Conservation (phyloP, 2,888 invertebrate species). For the Agonopterix heracliana region DNA sequence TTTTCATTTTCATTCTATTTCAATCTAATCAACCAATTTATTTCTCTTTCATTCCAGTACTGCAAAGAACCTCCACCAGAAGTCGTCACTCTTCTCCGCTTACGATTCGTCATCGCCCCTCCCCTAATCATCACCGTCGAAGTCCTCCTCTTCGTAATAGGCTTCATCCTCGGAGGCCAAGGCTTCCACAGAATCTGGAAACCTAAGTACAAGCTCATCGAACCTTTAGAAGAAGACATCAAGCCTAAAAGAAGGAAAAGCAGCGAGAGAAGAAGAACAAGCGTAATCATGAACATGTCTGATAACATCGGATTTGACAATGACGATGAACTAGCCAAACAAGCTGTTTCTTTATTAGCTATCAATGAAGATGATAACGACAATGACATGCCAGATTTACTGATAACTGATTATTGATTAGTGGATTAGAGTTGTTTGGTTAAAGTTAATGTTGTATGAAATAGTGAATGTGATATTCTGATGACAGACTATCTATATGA, state of each 20-base stretch:
- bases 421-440: not conserved
- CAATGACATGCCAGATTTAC: constrained; percentile 35
- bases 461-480: no score
- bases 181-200: constrained; percentile 48
- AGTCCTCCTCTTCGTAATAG: constrained; percentile 59
- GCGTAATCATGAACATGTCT: constrained; percentile 36
- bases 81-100: constrained; percentile 54
- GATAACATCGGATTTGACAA: constrained; percentile 41
- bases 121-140: constrained; percentile 61
- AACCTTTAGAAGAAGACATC: constrained; percentile 20
- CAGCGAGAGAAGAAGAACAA: constrained; percentile 32
- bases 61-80: constrained; percentile 56
- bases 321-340: constrained; percentile 45
- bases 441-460: no score
- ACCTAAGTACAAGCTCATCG: constrained; percentile 46
- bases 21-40: no score
- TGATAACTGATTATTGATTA: constrained; percentile 26
- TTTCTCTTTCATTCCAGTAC: constrained; percentile 34
- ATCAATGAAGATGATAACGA: constrained; percentile 48
- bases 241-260: constrained; percentile 23
- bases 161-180: constrained; percentile 57
- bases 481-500: no score
- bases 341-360: constrained; percentile 50
- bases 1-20: no score
- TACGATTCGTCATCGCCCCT: constrained; percentile 70